Base-by-base conservation (phyloP, 2,888 invertebrate species). In the Tipula helvola region DNA sequence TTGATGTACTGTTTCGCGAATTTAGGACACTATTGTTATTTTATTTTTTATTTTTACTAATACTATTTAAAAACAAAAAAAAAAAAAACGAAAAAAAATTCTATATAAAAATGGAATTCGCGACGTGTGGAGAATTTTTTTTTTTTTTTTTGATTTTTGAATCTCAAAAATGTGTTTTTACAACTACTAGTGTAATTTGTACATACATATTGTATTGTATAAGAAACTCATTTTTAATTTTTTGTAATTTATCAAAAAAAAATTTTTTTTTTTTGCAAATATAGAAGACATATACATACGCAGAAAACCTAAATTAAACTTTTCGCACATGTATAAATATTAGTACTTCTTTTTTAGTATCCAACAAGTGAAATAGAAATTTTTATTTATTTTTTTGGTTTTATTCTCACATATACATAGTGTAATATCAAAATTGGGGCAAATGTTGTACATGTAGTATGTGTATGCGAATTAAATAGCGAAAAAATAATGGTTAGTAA, bases 1-100 rank as follows among this genome's bases (percentile, higher is more conserved):
- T 86, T 52, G 86, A 86, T 86, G 86, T 86, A 86, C 86, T 86
- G 52, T 86, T 86, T 86, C 57, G 86, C 86, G 86, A 86, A 86
- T 86, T 86, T 86, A 86, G 86, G 86, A 86, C 86, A 86, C 86
- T 52, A 86, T 85, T 85, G 85, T 85, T 85, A 42, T 42, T 85
- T 85, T 71, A 71, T 39, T 39, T 39, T 39, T 39, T 39, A 39
- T 71, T 71, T 71, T 71, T 71, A 71, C 71, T 71, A 71, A 71
- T 71, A 71, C 71, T 71, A 71, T 71, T 71, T 71, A 10, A 18
- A 71, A 57, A 57, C 5, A 57, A 18, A 57, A 5, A 18, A 16
- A 28, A 71, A 16, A 71, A 44, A 18, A 44, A 42, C 13, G n/a
- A 71, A 8, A 71, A 44, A 18, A 85, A 18, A 36, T 71, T 71